These are phyloP conservation scores for Bungarus multicinctus DNA, from an alignment of 2,113 vertebrate genomes.

Conservation along the genomic window DNA sequence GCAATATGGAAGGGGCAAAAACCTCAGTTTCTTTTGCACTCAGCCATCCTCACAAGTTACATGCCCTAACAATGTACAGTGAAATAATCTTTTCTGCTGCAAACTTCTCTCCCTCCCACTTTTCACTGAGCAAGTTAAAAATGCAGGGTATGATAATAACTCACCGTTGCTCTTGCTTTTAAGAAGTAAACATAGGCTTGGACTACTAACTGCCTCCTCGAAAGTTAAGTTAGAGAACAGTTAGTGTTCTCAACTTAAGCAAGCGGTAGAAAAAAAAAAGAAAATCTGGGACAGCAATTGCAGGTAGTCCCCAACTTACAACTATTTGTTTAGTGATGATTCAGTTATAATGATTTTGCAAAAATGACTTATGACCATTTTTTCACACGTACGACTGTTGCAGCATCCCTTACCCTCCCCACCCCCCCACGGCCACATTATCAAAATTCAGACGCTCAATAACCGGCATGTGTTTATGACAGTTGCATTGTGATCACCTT, in stretches of 20 bases:
- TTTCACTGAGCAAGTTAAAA: neutral
- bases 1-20: neutral
- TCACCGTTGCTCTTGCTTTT: neutral
- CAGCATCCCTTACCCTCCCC: neutral
- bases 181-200: neutral
- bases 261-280: conserved; percentile 51
- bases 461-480: neutral
- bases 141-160: neutral
- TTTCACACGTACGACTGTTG: neutral
- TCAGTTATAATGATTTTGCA: neutral
- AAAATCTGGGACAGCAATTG: conserved; percentile 36
- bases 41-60: neutral
- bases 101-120: neutral
- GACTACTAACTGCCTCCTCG: neutral
- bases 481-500: neutral
- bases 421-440: neutral
- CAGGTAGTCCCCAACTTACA: neutral
- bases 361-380: neutral
- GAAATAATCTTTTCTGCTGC: neutral
- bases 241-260: conserved; percentile 26
- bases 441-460: neutral
- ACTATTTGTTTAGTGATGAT: neutral
- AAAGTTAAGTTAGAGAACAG: neutral
- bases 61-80: neutral
- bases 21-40: neutral